Conservation (phyloP, 2,888 invertebrate species). For the Harpagoxenus sublaevis region DNA sequence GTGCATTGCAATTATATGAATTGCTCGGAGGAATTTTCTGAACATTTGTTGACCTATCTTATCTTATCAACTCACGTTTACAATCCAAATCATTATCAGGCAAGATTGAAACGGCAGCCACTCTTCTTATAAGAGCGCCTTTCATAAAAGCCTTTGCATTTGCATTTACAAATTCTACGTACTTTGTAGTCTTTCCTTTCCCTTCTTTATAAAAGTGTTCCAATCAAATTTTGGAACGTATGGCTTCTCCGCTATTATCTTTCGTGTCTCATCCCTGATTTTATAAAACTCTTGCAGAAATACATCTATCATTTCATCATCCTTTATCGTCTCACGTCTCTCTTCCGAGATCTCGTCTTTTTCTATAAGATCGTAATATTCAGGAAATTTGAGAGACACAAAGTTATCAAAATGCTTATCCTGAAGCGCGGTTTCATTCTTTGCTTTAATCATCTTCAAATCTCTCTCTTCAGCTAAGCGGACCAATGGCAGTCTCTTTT, state of each 20-base stretch:
- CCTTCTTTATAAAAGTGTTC: slow-evolving; percentile 72
- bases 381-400: slow-evolving; percentile 72
- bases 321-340: background rate
- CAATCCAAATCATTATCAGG: background rate
- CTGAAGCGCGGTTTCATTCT: slow-evolving; percentile 56
- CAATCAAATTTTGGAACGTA: slow-evolving; percentile 30
- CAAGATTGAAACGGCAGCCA: background rate
- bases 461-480: slow-evolving; percentile 87
- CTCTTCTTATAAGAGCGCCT: background rate
- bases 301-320: slow-evolving; percentile 33
- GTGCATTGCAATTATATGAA: background rate
- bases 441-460: slow-evolving; percentile 86
- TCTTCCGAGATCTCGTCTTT: background rate
- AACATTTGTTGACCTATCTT: slow-evolving; percentile 9
- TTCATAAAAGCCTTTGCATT: background rate
- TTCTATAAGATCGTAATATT: slow-evolving; percentile 7
- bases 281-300: slow-evolving; percentile 62
- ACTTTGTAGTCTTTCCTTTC: background rate
- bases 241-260: slow-evolving; percentile 26
- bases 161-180: background rate
- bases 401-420: slow-evolving; percentile 69
- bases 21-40: background rate
- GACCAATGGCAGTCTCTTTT: slow-evolving; percentile 88
- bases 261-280: slow-evolving; percentile 77
- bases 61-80: slow-evolving; percentile 54